Conservation (phyloP, 1,140 invertebrate genomes). For the Drosophila bifasciata region DNA sequence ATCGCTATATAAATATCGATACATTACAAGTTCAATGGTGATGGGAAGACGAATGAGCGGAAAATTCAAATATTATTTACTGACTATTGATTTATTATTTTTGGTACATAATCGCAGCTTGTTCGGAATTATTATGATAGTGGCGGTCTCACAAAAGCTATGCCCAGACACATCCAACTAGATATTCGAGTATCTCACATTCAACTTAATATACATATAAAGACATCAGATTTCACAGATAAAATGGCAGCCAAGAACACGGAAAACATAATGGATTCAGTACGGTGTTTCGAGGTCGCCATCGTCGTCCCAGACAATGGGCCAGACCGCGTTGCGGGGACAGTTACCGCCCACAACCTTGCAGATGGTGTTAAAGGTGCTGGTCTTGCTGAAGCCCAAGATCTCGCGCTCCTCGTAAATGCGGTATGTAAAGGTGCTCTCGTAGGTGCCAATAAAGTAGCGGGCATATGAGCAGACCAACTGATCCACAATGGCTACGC, state of each 20-base stretch:
- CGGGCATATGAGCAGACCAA: constrained; percentile 95
- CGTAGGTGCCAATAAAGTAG: constrained; percentile 95
- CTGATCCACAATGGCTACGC: constrained; percentile 97
- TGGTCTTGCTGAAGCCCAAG: constrained; percentile 90
- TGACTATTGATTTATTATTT: constrained; percentile 8
- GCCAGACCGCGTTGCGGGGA: constrained; percentile 85
- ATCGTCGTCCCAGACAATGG: constrained; percentile 83
- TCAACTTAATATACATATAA: no score
- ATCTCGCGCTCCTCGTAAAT: constrained; percentile 99
- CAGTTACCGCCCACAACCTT: constrained; percentile 84
- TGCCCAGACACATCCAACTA: constrained; percentile 18
- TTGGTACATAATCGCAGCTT: constrained; percentile 47
- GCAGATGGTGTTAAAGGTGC: constrained; percentile 96
- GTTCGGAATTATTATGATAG: constrained; percentile 28
- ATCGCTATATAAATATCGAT: no score
- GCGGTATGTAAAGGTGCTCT: constrained; percentile 97
- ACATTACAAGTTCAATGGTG: no score
- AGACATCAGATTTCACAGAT: not conserved
- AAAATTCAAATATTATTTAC: not conserved
- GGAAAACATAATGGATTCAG: constrained; percentile 21
- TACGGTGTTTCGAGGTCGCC: constrained; percentile 33
- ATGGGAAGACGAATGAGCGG: no score
- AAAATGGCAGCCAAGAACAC: constrained; percentile 10
- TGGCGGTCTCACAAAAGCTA: constrained; percentile 1
- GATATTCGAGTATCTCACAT: constrained; percentile 15